Base-by-base conservation (phyloP, 1,140 invertebrate genomes). In the Eueides isabella region DNA sequence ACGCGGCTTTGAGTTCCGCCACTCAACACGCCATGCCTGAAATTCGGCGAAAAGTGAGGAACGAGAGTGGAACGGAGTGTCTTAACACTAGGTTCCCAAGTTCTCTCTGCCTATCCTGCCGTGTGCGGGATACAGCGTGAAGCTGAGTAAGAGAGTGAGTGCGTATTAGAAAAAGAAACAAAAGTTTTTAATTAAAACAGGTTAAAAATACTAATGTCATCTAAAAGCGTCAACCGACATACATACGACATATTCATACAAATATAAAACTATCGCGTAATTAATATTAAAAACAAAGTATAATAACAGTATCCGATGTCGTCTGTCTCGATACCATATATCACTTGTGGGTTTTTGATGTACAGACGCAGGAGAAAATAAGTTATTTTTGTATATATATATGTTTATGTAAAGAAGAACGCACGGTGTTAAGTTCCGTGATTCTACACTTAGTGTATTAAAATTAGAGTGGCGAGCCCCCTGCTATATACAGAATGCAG, bases 231-330 rank as follows among this genome's bases (percentile, higher is more conserved):
- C 19, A 55, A 55, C 48, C 79, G 55, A 55, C 66, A 44, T 68
- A 55, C 64, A 38, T 38, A 38, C 35, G 35, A 14, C 5, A 38
- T 38, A 38, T 38, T 16, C 26, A 19, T 55, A 55, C 19, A 23
- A 55, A 55, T 23, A 55, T 23, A 55, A 55, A 55, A 26, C 28
- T 14, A 35, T 14, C n/a, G 63, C 29, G 71, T 68, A 74, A 77
- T 77, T 77, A 77, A 78, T 74, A 78, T 74, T 71, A 74, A 68
- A 72, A 78, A 78, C 76, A 78, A 72, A 74, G 69, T 74, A 78
- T 78, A 64, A 72, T 78, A 61, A 71, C 67, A 69, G 67, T 71
- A 78, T 78, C 69, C 33, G 64, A 72, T 78, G 76, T 78, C 76
- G 55, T 63, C 67, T 69, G 72, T 64, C 65, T 64, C 55, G 72